Evolutionary conservation across 2,797 vertebrate genomes (phyloP).

Genomic region (Siniperca scherzeri): DNA sequence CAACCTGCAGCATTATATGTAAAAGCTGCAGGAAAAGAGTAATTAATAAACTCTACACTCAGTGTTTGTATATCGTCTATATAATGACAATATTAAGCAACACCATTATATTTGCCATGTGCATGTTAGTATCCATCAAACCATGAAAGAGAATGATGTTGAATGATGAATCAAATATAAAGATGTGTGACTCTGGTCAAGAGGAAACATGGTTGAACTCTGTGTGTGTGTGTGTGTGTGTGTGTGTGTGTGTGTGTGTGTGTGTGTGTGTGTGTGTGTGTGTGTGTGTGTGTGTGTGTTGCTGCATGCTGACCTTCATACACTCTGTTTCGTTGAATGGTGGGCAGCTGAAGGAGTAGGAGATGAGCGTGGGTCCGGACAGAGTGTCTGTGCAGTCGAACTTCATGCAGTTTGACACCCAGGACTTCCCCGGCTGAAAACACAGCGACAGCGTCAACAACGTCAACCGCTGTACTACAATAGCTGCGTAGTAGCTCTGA

Average conservation of each 20-base stretch:
- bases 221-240: background rate
- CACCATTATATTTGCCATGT: no score
- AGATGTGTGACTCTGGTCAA: no score
- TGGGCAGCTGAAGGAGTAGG: slow-evolving; percentile 93
- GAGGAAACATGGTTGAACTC: no score
- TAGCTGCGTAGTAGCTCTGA: background rate
- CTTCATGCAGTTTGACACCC: slow-evolving; percentile 92
- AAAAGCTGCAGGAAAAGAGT: no score
- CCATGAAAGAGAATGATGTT: no score
- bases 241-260: background rate
- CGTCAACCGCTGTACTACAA: background rate
- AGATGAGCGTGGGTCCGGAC: slow-evolving; percentile 91
- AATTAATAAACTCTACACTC: no score
- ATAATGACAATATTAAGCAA: no score
- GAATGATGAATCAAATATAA: no score
- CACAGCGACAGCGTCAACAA: slow-evolving; percentile 5
- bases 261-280: background rate
- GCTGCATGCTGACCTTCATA: slow-evolving; percentile 90
- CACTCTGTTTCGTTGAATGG: slow-evolving; percentile 97
- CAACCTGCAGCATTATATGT: no score
- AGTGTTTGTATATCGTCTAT: no score
- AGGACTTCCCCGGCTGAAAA: slow-evolving; percentile 91
- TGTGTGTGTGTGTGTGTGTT: slow-evolving; percentile 2
- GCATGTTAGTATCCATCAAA: no score
- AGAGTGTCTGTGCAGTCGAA: slow-evolving; percentile 91